Base-by-base conservation (phyloP, 1,140 invertebrate species). In the Drosophila navojoa region DNA sequence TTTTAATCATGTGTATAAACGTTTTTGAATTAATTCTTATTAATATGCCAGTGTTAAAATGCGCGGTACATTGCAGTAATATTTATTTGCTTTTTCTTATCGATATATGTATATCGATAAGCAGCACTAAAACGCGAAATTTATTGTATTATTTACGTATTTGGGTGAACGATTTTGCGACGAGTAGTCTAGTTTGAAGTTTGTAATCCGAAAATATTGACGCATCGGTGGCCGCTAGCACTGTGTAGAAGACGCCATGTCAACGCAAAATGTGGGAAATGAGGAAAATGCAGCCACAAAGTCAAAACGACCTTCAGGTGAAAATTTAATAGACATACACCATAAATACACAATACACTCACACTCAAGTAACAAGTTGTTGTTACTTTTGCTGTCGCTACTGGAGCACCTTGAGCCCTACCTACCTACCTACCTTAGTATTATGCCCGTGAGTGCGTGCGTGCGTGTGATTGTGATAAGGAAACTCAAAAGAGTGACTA, bases 241-340 rank as follows among this genome's bases (percentile, higher is more conserved):
- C 27, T 25, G 38, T 70, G 13, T 29, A 66, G 25, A 35, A 66
- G 45, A 35, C 57, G 47, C 53, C 35, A 86, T 87, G 82, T 82
- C 82, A 10, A 69, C 84, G 42, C 79, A 79, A 66, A 81, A 71
- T 66, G 69, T 74, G 25, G 82, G 81, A 44, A 69, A 70, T 22
- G 82, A 90, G 67, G 84, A 84, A 47, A 60, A 63, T 53, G 64
- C 70, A 61, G 77, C 74, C 19, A 57, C 77, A n/a, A 90, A 89
- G 58, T 89, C 84, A n/a, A 89, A 89, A 47, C 84, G 84, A 89
- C 84, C 84, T 89, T 89, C 84, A 84, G 84, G 84, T 87, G 63
- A 89, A 80, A 80, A 71, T 66, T 59, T 47, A 73, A 5, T 66
- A 27, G 4, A 40, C 16, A 44, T 52, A 16, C 13, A 42, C 54